Percentiles rank a stretch among this genome's conserved stretches.
Evolutionary conservation across 1,140 invertebrate species (phyloP).

Genomic region (Calliopsis andreniformis): DNA sequence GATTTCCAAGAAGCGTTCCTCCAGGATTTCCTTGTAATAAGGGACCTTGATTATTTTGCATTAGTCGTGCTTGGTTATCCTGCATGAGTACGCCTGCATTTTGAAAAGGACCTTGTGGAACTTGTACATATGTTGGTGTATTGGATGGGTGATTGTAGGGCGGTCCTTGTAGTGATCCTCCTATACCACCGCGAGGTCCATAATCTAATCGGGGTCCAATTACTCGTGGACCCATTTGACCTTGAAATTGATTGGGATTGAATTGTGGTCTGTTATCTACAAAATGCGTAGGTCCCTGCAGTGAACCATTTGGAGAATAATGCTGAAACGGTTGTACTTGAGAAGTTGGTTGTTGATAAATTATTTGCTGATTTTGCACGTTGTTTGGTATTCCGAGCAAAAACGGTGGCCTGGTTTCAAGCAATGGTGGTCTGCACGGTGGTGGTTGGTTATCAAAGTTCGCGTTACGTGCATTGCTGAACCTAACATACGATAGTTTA

Average conservation of each 20-base stretch:
- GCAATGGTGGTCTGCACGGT: slow-evolving; percentile 69
- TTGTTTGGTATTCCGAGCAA: slow-evolving; percentile 64
- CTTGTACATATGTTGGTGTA: slow-evolving; percentile 65
- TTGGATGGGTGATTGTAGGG: slow-evolving; percentile 69
- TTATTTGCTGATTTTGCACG: slow-evolving; percentile 67
- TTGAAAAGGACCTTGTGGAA: slow-evolving; percentile 56
- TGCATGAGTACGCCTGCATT: slow-evolving; percentile 41
- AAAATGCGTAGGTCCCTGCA: slow-evolving; percentile 62
- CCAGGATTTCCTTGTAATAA: slow-evolving; percentile 64
- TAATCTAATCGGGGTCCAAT: slow-evolving; percentile 66
- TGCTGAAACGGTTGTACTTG: slow-evolving; percentile 60
- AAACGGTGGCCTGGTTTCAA: slow-evolving; percentile 70
- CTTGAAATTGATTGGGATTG: slow-evolving; percentile 67
- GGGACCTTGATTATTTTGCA: slow-evolving; percentile 63
- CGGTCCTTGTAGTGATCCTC: slow-evolving; percentile 42
- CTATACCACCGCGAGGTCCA: slow-evolving; percentile 56
- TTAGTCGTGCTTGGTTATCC: slow-evolving; percentile 49
- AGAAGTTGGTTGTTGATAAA: slow-evolving; percentile 64
- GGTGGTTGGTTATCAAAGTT: slow-evolving; percentile 66
- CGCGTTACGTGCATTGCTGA: slow-evolving; percentile 41
- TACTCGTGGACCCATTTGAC: slow-evolving; percentile 35
- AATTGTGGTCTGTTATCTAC: slow-evolving; percentile 60
- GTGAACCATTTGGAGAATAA: slow-evolving; percentile 57
- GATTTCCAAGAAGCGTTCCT: slow-evolving; percentile 60
- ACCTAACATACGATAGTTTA: slow-evolving; percentile 31